Percentiles rank a stretch among this genome's conserved stretches.
Evolutionary conservation across 2,113 vertebrate species (phyloP).

Genomic region (Aptenodytes forsteri): DNA sequence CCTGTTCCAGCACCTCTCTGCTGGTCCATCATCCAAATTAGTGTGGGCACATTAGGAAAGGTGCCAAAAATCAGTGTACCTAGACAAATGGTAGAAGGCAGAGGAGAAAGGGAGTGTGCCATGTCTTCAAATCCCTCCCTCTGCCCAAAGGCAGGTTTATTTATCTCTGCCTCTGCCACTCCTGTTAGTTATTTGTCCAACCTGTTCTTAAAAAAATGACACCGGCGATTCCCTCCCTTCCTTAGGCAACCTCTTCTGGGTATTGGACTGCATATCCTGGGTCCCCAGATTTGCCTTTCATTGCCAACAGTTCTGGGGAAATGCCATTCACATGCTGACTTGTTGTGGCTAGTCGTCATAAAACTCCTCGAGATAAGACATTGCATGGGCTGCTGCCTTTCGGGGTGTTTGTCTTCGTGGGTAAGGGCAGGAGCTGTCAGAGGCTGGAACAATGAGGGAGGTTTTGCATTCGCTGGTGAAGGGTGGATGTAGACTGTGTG

Average conservation of each 20-base stretch:
- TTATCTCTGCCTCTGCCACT: background rate
- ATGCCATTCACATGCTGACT: background rate
- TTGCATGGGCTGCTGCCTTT: background rate
- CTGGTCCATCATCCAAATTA: background rate
- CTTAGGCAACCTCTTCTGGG: background rate
- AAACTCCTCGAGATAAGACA: background rate
- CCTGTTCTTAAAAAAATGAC: background rate
- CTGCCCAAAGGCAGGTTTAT: background rate
- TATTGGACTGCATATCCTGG: background rate
- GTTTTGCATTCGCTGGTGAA: background rate
- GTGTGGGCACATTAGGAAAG: background rate
- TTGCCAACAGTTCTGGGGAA: background rate
- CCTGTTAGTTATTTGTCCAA: background rate
- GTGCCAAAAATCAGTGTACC: background rate
- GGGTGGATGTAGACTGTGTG: background rate
- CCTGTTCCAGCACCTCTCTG: background rate
- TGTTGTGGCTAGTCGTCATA: background rate
- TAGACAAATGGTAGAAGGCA: background rate
- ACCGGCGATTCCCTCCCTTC: background rate
- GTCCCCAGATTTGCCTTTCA: background rate
- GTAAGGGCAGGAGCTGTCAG: background rate
- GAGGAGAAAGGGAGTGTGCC: background rate
- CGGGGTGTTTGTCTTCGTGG: rapidly evolving
- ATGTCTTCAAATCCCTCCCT: background rate
- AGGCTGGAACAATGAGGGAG: background rate